A percentile compares a stretch with the other conserved stretches of the same genome.
Conservation (phyloP, 1,140 invertebrate genomes). For the Drosophila nebulosa region DNA sequence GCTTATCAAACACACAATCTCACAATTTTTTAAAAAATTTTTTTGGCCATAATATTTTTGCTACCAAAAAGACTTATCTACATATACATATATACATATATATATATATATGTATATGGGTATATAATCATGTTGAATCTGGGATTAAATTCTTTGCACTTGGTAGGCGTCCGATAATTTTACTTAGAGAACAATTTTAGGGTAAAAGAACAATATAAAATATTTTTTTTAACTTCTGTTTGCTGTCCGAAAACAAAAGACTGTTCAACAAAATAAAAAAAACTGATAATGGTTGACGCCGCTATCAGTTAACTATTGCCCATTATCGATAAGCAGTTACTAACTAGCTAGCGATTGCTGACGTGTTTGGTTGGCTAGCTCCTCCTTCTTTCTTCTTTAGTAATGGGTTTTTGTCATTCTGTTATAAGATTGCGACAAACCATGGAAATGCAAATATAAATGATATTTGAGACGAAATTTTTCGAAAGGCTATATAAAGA, state of each 20-base stretch:
- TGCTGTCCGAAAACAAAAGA: neutral
- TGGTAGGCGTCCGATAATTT: constrained; percentile 29
- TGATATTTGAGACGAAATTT: neutral
- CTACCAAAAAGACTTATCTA: constrained; percentile 35
- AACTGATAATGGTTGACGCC: constrained; percentile 28
- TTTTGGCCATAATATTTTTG: neutral
- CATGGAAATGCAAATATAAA: neutral
- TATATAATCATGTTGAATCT: constrained; percentile 2
- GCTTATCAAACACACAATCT: neutral
- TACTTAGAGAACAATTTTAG: neutral
- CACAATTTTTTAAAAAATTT: neutral
- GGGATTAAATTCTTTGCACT: constrained; percentile 63
- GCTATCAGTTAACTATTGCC: neutral
- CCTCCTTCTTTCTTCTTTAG: neutral
- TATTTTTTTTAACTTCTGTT: neutral
- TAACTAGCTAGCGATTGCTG: neutral
- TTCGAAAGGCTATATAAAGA: too few species aligned
- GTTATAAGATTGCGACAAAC: neutral
- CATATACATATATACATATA: too few species aligned
- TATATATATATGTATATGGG: too few species aligned
- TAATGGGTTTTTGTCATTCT: neutral
- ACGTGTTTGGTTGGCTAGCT: neutral
- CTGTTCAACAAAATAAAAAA: constrained; percentile 1
- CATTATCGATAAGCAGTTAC: constrained; percentile 21
- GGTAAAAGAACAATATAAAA: too few species aligned